phyloP scores from a whole-genome alignment of 2,113 vertebrate species.

The Daboia siamensis region DNA sequence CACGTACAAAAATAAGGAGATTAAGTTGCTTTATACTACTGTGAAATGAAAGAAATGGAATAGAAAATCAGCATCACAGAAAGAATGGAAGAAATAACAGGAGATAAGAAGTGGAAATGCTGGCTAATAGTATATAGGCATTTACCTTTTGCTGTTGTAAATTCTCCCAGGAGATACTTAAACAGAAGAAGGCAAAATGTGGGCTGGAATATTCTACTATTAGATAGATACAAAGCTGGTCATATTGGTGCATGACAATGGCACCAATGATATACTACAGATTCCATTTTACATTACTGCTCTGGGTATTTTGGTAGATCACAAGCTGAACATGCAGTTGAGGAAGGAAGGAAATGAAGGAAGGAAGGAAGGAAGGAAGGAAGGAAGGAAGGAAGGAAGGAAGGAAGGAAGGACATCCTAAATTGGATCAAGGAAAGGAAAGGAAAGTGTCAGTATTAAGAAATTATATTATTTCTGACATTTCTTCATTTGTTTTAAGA shows the following conservation, averaged over 20 bases:
- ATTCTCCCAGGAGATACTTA: not conserved
- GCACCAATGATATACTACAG: not conserved
- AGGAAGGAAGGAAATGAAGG: no score
- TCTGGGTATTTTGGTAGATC: not conserved
- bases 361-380: no score
- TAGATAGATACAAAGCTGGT: not conserved
- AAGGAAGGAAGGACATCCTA: not conserved
- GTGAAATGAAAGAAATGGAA: not conserved
- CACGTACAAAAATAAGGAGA: not conserved
- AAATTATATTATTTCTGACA: not conserved
- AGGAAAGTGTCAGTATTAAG: not conserved
- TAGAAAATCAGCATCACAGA: not conserved
- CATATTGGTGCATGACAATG: no score
- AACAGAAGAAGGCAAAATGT: not conserved
- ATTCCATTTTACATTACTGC: not conserved
- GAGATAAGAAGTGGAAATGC: not conserved
- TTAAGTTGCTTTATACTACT: not conserved
- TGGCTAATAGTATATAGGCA: not conserved
- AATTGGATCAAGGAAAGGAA: not conserved
- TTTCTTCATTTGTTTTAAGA: not conserved
- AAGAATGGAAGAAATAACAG: not conserved
- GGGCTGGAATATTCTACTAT: not conserved
- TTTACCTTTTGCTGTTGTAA: not conserved
- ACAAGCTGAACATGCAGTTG: not conserved
- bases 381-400: no score